phyloP scores from a whole-genome alignment of 1,140 invertebrate genomes.

The Listronotus oregonensis region DNA sequence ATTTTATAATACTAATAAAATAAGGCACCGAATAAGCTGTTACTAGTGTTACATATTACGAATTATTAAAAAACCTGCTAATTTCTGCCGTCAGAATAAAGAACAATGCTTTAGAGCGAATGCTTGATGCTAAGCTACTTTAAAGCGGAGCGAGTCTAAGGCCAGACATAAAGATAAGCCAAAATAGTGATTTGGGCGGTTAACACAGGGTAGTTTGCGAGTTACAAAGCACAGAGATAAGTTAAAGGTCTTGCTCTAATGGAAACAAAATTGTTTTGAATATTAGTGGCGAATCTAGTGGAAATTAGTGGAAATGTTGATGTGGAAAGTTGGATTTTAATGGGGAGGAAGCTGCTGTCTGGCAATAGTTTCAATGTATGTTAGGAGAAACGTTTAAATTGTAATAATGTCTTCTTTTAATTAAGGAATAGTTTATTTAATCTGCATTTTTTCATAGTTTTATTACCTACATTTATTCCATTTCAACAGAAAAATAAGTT shows the following conservation, averaged over 20 bases:
- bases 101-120: not conserved
- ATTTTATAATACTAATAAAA: too few relatives aligned
- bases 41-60: too few relatives aligned
- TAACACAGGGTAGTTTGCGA: constrained; percentile 23
- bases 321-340: constrained; percentile 10
- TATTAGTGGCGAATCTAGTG: constrained; percentile 8
- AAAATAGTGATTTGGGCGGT: constrained; percentile 20
- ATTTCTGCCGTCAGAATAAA: too few relatives aligned
- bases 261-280: constrained; percentile 26
- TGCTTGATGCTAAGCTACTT: not conserved
- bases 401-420: too few relatives aligned
- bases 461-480: too few relatives aligned
- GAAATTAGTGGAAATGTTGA: constrained; percentile 17
- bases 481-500: too few relatives aligned
- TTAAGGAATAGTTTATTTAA: too few relatives aligned
- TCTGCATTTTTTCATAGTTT: too few relatives aligned
- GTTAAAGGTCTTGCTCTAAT: constrained; percentile 16
- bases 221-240: constrained; percentile 26
- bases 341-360: not conserved
- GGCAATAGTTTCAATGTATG: too few relatives aligned
- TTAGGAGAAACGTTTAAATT: too few relatives aligned
- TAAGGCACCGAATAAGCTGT: too few relatives aligned
- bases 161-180: constrained; percentile 12
- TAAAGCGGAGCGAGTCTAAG: not conserved
- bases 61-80: too few relatives aligned